Conservation (phyloP, 2,113 vertebrate genomes). For the Polypterus senegalus region DNA sequence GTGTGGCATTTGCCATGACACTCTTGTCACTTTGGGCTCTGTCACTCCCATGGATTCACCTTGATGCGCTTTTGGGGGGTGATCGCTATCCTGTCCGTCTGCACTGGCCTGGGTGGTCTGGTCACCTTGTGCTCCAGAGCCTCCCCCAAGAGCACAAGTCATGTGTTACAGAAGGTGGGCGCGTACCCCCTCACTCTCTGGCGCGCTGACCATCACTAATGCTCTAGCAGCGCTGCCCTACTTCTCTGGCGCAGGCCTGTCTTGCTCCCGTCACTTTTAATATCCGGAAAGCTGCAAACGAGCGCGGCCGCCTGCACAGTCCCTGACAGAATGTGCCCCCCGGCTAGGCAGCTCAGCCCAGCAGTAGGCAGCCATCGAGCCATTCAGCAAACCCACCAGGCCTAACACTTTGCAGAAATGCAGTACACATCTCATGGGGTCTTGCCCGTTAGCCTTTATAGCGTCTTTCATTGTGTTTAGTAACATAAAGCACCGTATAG, state of each 20-base stretch:
- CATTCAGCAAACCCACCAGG: too few species aligned
- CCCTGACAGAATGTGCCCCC: neutral
- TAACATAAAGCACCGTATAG: too few species aligned
- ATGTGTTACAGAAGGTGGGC: neutral
- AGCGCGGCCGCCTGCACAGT: neutral
- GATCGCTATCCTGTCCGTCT: too few species aligned
- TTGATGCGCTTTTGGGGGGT: too few species aligned
- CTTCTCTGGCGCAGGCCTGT: slow-evolving; percentile 31
- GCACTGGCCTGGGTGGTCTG: too few species aligned
- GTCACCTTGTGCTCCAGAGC: slow-evolving; percentile 6
- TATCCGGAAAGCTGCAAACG: neutral
- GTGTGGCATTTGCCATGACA: too few species aligned
- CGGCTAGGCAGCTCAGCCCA: slow-evolving; percentile 15
- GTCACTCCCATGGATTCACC: too few species aligned
- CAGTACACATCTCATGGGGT: too few species aligned
- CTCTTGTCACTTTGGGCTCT: too few species aligned
- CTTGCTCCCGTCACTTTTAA: slow-evolving; percentile 7
- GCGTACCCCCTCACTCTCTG: neutral
- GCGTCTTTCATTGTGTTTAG: too few species aligned
- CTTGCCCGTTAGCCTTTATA: too few species aligned
- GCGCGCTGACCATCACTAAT: slow-evolving; percentile 39
- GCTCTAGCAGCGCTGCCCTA: slow-evolving; percentile 40
- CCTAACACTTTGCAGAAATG: too few species aligned
- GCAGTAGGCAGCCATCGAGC: neutral
- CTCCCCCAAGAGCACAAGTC: slow-evolving; percentile 4